A percentile compares a stretch with the other conserved stretches of the same genome.
Evolutionary conservation across 2,888 invertebrate genomes (phyloP).

Genomic region (Trissolcus brochymenae): DNA sequence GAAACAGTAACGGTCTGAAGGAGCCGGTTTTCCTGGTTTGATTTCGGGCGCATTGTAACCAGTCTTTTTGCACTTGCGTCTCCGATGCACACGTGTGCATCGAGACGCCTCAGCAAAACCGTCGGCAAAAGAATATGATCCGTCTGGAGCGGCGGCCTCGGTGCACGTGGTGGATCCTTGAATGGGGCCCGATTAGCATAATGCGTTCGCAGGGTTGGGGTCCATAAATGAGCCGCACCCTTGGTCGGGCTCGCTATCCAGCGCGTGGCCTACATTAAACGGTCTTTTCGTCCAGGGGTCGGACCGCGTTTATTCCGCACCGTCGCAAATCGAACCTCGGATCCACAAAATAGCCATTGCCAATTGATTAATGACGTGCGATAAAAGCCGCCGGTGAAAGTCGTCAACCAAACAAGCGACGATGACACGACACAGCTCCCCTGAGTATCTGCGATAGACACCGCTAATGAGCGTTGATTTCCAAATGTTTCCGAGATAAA

Average conservation of each 20-base stretch:
- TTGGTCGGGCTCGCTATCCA: conserved; percentile 26
- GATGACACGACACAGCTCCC: conserved; percentile 23
- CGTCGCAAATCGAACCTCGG: conserved; percentile 51
- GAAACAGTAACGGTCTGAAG: conserved; percentile 40
- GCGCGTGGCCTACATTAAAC: conserved; percentile 59
- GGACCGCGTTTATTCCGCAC: conserved; percentile 51
- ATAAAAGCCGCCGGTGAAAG: conserved; percentile 54
- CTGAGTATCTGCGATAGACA: conserved; percentile 27
- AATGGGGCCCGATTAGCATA: conserved; percentile 62
- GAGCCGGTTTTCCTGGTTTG: conserved; percentile 45
- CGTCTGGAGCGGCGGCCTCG: conserved; percentile 28
- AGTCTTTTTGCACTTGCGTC: conserved; percentile 10
- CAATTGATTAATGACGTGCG: conserved; percentile 58
- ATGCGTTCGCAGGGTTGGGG: conserved; percentile 61
- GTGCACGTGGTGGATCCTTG: conserved; percentile 58
- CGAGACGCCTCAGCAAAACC: neutral
- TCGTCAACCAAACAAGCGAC: conserved; percentile 40
- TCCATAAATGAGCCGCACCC: conserved; percentile 50
- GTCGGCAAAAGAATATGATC: neutral
- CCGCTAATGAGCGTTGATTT: conserved; percentile 48
- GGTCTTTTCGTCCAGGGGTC: conserved; percentile 36
- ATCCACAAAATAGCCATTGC: conserved; percentile 58
- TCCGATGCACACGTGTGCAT: conserved; percentile 6
- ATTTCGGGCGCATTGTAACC: conserved; percentile 15
- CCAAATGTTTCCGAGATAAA: conserved; percentile 24